These are phyloP conservation scores for Monodelphis domestica DNA, from an alignment of 2,797 vertebrate genomes.

Conservation along the genomic window DNA sequence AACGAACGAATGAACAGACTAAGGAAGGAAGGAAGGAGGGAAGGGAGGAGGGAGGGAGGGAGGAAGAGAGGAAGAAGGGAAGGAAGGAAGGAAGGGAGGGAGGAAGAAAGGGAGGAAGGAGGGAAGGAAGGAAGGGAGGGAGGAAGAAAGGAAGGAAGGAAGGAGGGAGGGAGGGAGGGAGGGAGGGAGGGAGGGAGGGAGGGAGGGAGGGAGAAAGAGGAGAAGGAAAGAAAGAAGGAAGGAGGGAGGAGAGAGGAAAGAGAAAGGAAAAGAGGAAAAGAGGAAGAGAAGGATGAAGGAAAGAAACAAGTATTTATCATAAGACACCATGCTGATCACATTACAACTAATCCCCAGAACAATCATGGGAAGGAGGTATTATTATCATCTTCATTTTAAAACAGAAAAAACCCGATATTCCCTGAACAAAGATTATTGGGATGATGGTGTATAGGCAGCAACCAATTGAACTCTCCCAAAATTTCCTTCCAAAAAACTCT, in stretches of 20 bases:
- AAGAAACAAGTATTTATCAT: neutral
- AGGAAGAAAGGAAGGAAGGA: too few relatives aligned
- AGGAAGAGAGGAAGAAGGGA: neutral
- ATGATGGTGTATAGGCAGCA: neutral
- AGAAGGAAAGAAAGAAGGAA: neutral
- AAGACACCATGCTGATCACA: neutral
- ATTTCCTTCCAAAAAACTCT: neutral
- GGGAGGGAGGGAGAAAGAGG: neutral
- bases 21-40: neutral
- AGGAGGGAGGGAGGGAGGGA: neutral
- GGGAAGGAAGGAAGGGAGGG: too few relatives aligned
- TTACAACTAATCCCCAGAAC: neutral
- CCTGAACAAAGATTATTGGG: too few relatives aligned
- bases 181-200: neutral
- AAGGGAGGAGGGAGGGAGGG: neutral
- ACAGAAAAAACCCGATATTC: too few relatives aligned
- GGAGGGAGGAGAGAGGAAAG: neutral
- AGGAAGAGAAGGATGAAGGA: neutral
- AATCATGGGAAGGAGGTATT: neutral
- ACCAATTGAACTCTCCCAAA: neutral
- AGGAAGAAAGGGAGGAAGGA: neutral
- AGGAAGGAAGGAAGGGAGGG: neutral
- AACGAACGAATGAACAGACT: too few relatives aligned
- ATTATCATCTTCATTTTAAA: neutral
- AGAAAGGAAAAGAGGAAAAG: neutral